These are phyloP conservation scores for Bellardia bayeri DNA, from an alignment of 2,888 invertebrate species.

Conservation along the genomic window DNA sequence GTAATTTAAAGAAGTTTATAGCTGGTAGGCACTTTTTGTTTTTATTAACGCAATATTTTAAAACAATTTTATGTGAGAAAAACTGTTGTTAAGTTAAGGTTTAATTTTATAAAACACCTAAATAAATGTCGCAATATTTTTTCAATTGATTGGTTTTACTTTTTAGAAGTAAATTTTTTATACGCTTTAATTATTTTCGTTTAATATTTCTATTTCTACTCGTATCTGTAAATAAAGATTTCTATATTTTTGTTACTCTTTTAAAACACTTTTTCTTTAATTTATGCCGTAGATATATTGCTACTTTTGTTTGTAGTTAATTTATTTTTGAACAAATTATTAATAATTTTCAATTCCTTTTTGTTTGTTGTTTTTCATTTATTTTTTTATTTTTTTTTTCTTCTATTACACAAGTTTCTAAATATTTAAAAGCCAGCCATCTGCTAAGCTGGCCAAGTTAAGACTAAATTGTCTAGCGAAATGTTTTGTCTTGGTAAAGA, in stretches of 20 bases:
- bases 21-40: background rate
- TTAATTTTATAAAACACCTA: background rate
- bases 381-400: conserved; percentile 2
- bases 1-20: conserved; percentile 31
- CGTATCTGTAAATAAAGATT: background rate
- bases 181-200: background rate
- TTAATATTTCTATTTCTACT: background rate
- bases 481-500: conserved; percentile 62
- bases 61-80: conserved; percentile 2
- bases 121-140: conserved; percentile 41
- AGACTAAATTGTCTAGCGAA: conserved; percentile 66
- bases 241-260: background rate
- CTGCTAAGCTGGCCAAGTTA: conserved; percentile 71
- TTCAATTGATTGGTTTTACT: background rate
- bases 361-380: conserved; percentile 22
- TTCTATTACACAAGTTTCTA: conserved; percentile 45
- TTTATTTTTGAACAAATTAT: background rate
- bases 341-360: conserved; percentile 1
- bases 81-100: background rate
- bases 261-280: background rate
- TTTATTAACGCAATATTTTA: conserved; percentile 1
- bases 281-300: background rate
- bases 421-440: conserved; percentile 57
- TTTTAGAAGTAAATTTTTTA: background rate
- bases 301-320: background rate